Percentiles rank a stretch among this genome's conserved stretches.
phyloP scores from a whole-genome alignment of 2,888 invertebrate genomes.

The Synanthedon formicaeformis region DNA sequence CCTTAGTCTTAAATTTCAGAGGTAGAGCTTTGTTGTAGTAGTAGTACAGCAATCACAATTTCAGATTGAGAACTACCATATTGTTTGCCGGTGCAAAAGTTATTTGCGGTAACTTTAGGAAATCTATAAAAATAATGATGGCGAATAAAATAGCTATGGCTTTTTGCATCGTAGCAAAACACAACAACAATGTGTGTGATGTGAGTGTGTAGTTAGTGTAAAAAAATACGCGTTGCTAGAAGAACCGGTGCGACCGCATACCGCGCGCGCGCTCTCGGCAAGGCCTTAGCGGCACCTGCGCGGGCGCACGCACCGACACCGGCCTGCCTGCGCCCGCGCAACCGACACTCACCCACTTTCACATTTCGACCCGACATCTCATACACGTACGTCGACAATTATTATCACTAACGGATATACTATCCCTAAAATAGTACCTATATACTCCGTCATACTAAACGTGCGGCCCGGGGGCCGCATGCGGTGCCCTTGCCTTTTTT shows the following conservation, averaged over 20 bases:
- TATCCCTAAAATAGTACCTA: neutral
- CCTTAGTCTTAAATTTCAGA: too few relatives aligned
- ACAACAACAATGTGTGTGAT: slow-evolving; percentile 65
- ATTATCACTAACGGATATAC: neutral
- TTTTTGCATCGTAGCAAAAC: slow-evolving; percentile 65
- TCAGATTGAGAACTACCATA: too few relatives aligned
- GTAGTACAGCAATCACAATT: too few relatives aligned
- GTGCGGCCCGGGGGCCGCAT: too few relatives aligned
- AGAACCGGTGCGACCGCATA: slow-evolving; percentile 69
- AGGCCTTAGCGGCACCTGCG: slow-evolving; percentile 47
- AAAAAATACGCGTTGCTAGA: slow-evolving; percentile 65
- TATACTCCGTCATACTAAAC: too few relatives aligned
- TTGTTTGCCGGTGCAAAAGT: neutral
- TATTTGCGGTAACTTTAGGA: slow-evolving; percentile 16
- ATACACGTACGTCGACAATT: neutral
- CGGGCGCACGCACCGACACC: slow-evolving; percentile 7
- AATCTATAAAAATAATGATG: slow-evolving; percentile 22
- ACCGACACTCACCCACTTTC: slow-evolving; percentile 42
- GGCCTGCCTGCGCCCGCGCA: slow-evolving; percentile 4
- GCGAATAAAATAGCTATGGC: slow-evolving; percentile 21
- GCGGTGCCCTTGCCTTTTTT: too few relatives aligned
- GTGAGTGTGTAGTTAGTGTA: slow-evolving; percentile 63
- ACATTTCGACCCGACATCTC: slow-evolving; percentile 20
- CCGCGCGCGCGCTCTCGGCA: slow-evolving; percentile 60
- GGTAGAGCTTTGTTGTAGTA: too few relatives aligned